These are phyloP conservation scores for Clarias magur DNA, from an alignment of 2,113 vertebrate species.

Conservation along the genomic window DNA sequence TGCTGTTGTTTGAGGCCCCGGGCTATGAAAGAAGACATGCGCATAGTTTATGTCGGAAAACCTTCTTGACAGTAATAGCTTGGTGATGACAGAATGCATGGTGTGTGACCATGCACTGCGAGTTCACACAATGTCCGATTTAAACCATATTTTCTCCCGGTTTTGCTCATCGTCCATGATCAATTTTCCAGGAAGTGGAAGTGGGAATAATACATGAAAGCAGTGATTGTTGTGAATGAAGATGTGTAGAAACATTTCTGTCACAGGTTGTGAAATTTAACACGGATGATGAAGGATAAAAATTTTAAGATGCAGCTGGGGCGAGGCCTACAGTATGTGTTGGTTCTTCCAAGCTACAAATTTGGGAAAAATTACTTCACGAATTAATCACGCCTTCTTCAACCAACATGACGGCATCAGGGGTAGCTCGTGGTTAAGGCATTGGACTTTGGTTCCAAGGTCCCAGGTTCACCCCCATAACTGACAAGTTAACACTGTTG, in stretches of 20 bases:
- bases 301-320: neutral
- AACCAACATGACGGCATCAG: neutral
- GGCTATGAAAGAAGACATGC: slow-evolving; percentile 8
- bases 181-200: too few species aligned
- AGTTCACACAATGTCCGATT: neutral
- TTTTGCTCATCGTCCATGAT: neutral
- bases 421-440: too few species aligned
- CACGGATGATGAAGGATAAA: neutral
- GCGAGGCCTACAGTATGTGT: neutral
- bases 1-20: neutral
- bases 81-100: slow-evolving; percentile 40
- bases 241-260: neutral
- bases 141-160: neutral
- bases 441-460: too few species aligned
- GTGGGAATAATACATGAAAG: too few species aligned
- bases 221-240: too few species aligned
- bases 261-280: neutral
- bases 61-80: slow-evolving; percentile 23
- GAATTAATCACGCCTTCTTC: neutral
- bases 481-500: too few species aligned
- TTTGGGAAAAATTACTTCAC: neutral
- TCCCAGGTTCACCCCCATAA: too few species aligned
- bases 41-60: slow-evolving; percentile 25
- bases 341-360: neutral
- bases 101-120: neutral